Conservation (phyloP, 1,140 invertebrate species). For the Bursaphelenchus mucronatus region DNA sequence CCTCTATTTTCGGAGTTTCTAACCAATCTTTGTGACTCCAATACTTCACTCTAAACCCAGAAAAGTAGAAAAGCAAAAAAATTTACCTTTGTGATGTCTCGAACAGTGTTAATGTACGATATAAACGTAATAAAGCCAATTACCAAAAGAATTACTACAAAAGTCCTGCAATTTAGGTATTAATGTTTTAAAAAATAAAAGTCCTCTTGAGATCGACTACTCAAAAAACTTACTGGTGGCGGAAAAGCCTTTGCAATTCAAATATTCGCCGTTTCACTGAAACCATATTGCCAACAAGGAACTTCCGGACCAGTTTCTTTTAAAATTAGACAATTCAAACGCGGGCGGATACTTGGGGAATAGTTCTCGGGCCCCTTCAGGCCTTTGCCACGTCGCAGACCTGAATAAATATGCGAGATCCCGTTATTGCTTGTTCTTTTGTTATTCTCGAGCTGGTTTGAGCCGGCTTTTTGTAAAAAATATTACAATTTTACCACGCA, state of each 20-base stretch:
- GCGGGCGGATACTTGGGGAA: too few species aligned
- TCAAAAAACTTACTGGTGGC: slow-evolving; percentile 44
- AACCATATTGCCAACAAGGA: slow-evolving; percentile 19
- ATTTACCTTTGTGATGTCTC: slow-evolving; percentile 18
- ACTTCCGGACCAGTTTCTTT: too few species aligned
- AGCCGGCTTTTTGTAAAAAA: too few species aligned
- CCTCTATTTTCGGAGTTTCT: too few species aligned
- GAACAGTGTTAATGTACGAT: slow-evolving; percentile 10
- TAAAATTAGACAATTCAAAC: too few species aligned
- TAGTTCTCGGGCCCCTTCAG: too few species aligned
- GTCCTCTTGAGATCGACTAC: too few species aligned
- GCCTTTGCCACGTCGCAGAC: too few species aligned
- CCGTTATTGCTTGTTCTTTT: too few species aligned
- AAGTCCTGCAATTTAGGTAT: slow-evolving; percentile 30
- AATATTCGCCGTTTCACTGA: slow-evolving; percentile 38
- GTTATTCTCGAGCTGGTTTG: too few species aligned
- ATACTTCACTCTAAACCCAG: slow-evolving; percentile 17
- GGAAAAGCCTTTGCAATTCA: slow-evolving; percentile 34
- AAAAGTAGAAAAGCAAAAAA: slow-evolving; percentile 8
- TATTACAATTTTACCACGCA: too few species aligned
- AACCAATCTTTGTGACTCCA: background rate
- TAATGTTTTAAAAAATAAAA: slow-evolving; percentile 17
- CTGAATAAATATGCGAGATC: too few species aligned
- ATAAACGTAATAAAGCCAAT: slow-evolving; percentile 42
- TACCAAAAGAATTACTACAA: slow-evolving; percentile 38